A percentile compares a stretch with the other conserved stretches of the same genome.
phyloP scores from a whole-genome alignment of 2,797 vertebrate genomes.

The Brotula barbata region DNA sequence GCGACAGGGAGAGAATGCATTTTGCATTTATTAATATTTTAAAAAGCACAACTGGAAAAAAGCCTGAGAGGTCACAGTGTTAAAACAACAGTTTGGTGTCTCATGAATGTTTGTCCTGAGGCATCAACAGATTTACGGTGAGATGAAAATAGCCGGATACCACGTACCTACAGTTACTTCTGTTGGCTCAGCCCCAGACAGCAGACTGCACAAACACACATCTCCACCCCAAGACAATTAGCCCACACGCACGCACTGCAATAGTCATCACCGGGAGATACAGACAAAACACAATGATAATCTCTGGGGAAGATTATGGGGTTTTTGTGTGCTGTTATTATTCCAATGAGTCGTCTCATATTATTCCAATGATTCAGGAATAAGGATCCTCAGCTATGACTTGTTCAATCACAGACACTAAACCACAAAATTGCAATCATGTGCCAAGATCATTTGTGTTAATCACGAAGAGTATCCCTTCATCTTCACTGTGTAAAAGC shows the following conservation, averaged over 20 bases:
- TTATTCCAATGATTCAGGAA: too few species aligned
- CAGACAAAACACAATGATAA: constrained; percentile 13
- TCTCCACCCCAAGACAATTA: constrained; percentile 10
- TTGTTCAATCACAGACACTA: too few species aligned
- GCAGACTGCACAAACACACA: constrained; percentile 31
- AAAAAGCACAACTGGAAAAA: constrained; percentile 32
- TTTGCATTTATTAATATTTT: constrained; percentile 12
- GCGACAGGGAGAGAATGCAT: neutral
- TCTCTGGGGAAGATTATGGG: constrained; percentile 35
- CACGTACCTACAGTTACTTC: constrained; percentile 36
- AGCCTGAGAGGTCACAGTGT: constrained; percentile 33
- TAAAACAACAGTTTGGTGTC: constrained; percentile 1
- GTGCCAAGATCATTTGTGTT: too few species aligned
- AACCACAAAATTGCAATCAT: too few species aligned
- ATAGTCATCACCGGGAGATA: constrained; percentile 1
- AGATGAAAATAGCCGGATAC: constrained; percentile 28
- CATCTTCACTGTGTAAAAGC: too few species aligned
- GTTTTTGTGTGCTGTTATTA: neutral
- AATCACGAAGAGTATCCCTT: too few species aligned
- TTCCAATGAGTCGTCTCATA: too few species aligned
- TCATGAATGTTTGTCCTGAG: constrained; percentile 11
- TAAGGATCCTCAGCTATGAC: too few species aligned
- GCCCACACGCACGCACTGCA: constrained; percentile 32
- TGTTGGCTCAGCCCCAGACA: constrained; percentile 23
- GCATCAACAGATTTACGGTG: constrained; percentile 29